phyloP scores from a whole-genome alignment of 1,140 invertebrate genomes.

The Centruroides vittatus region DNA sequence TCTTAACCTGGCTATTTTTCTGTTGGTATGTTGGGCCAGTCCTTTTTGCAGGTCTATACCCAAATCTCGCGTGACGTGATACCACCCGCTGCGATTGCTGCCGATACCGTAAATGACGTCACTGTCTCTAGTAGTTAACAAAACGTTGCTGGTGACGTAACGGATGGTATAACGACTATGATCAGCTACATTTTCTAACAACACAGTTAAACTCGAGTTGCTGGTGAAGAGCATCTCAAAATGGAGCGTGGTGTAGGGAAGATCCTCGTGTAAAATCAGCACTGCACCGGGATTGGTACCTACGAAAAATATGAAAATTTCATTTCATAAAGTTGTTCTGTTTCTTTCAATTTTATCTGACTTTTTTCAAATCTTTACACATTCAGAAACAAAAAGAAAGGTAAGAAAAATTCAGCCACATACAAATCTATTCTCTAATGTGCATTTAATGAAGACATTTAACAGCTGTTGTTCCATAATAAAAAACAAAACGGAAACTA shows the following conservation, averaged over 20 bases:
- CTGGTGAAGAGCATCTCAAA: conserved; percentile 23
- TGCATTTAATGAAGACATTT: no score
- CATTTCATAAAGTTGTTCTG: not conserved
- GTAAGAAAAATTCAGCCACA: no score
- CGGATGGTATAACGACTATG: conserved; percentile 62
- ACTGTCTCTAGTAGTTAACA: conserved; percentile 53
- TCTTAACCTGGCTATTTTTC: conserved; percentile 41
- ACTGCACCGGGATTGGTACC: conserved; percentile 1
- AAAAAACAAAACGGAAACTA: no score
- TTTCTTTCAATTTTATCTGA: no score
- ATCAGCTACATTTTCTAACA: conserved; percentile 58
- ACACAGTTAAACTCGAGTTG: conserved; percentile 65
- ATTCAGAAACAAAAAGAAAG: no score
- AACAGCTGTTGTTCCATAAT: no score
- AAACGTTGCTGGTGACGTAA: conserved; percentile 57
- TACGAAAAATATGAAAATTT: not conserved
- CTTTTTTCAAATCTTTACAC: no score
- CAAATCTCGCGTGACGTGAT: conserved; percentile 67
- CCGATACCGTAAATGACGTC: conserved; percentile 82
- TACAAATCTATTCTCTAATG: no score
- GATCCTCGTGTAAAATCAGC: conserved; percentile 8
- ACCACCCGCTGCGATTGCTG: conserved; percentile 45
- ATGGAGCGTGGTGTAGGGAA: conserved; percentile 6
- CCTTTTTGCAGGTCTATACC: conserved; percentile 85
- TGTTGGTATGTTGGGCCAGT: conserved; percentile 38